Conservation (phyloP, 2,797 vertebrate genomes). For the Cirrhinus molitorella region DNA sequence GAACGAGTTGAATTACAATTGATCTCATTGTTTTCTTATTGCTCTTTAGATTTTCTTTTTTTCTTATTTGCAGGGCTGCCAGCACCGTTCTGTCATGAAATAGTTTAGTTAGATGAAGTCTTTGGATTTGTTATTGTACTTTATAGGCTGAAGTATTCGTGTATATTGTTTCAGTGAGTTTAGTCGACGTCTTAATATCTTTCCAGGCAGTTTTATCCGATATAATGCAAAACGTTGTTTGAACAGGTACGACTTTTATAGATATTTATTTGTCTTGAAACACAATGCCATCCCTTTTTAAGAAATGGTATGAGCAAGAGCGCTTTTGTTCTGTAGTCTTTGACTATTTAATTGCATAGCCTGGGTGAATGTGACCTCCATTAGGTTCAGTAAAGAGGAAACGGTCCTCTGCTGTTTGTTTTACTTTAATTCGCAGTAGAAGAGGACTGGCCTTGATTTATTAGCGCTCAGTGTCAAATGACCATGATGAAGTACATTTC, state of each 20-base stretch:
- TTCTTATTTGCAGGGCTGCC: slow-evolving; percentile 63
- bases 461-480: slow-evolving; percentile 77
- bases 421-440: slow-evolving; percentile 75
- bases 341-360: slow-evolving; percentile 55
- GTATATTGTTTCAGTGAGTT: slow-evolving; percentile 53
- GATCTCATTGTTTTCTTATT: slow-evolving; percentile 77
- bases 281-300: slow-evolving; percentile 50
- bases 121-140: slow-evolving; percentile 39
- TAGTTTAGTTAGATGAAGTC: slow-evolving; percentile 50
- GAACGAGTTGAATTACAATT: slow-evolving; percentile 85
- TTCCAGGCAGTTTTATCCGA: slow-evolving; percentile 50
- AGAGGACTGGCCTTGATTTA: slow-evolving; percentile 80
- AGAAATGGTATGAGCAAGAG: slow-evolving; percentile 41
- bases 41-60: slow-evolving; percentile 60
- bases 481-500: slow-evolving; percentile 84
- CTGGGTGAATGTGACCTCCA: slow-evolving; percentile 79
- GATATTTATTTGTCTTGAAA: slow-evolving; percentile 61
- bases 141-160: slow-evolving; percentile 49
- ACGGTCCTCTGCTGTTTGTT: slow-evolving; percentile 77
- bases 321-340: slow-evolving; percentile 40
- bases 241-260: slow-evolving; percentile 51
- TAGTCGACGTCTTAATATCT: slow-evolving; percentile 52
- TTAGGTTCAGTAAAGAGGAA: slow-evolving; percentile 78
- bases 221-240: slow-evolving; percentile 57
- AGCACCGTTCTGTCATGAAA: slow-evolving; percentile 35